Base-by-base conservation (phyloP, 1,140 invertebrate genomes). In the Platorchestia sp. region DNA sequence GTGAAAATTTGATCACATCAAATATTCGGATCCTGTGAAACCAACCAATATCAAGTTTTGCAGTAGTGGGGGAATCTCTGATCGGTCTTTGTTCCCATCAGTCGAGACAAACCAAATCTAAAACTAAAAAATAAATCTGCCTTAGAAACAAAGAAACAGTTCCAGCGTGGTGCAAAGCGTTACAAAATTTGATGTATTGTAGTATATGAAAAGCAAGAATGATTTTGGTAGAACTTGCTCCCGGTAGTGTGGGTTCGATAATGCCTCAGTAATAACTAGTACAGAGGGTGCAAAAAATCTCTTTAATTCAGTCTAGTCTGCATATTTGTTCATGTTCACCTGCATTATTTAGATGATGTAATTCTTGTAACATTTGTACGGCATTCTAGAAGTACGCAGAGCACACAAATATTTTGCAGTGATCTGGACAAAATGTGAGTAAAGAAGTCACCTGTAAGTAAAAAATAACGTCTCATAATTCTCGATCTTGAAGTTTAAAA, bases 1-100 rank as follows among this genome's bases (percentile, higher is more conserved):
- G 36, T 89, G 10, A 89, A 89, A 42, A 41, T 42, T 89, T 89
- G 87, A 89, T 89, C 41, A 89, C n/a, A 42, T 89, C 87, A 14
- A 89, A 43, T 89, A 89, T 89, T 89, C 87, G 41, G 36, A 89
- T 36, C 43, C 87, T 27, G 36, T 27, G 87, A 42, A 42, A 89
- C 87, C 87, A 42, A 89, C 87, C 87, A 44, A 42, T 44, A 89
- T 89, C 87, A 89, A 89, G 41, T 89, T 89, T 89, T 89, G 59
- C 36, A 22, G n/a, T n/a, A n/a, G 59, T 36, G 1, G 59, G 27
- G 59, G 59, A 27, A 75, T 10, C 59, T 75, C 27, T 75, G 59
- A 75, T 36, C 27, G 27, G 59, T 36, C 59, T 75, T 75, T 75
- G 59, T 75, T 36, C 14, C 59, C 1, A 1, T 10, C 59, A 75